These are phyloP conservation scores for Eueremaeus valkanovi DNA, from an alignment of 2,888 invertebrate species.

Conservation along the genomic window DNA sequence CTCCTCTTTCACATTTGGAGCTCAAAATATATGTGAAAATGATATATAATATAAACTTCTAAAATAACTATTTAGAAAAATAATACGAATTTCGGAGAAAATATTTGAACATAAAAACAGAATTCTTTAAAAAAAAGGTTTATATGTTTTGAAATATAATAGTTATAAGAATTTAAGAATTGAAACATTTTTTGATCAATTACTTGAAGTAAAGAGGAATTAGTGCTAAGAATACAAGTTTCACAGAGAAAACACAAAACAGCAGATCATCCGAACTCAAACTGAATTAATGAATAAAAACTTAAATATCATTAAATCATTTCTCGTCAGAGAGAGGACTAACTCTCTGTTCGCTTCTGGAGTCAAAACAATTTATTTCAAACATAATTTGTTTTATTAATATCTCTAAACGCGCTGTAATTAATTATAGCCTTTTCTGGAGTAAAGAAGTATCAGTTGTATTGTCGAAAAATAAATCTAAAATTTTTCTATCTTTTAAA, in stretches of 20 bases:
- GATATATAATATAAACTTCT: not conserved
- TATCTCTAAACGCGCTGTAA: constrained; percentile 1
- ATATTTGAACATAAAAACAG: too few relatives aligned
- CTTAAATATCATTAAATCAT: constrained; percentile 26
- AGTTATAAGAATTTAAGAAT: too few relatives aligned
- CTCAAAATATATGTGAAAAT: too few relatives aligned
- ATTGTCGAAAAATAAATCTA: constrained; percentile 30
- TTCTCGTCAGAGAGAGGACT: not conserved
- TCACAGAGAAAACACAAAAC: not conserved
- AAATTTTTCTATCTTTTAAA: not conserved
- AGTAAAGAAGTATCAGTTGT: not conserved
- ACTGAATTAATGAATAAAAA: not conserved
- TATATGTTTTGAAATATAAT: not conserved
- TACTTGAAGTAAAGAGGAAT: not conserved
- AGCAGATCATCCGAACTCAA: not conserved
- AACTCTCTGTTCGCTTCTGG: not conserved
- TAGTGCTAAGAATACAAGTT: not conserved
- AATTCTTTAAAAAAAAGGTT: not conserved
- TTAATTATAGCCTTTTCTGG: not conserved
- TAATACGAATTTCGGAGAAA: not conserved
- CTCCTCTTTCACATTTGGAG: not conserved
- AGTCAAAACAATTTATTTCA: constrained; percentile 26
- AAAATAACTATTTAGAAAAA: not conserved
- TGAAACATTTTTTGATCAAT: constrained; percentile 17
- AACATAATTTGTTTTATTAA: constrained; percentile 20